phyloP scores from a whole-genome alignment of 1,140 invertebrate species.

The Neotoxoptera formosana region DNA sequence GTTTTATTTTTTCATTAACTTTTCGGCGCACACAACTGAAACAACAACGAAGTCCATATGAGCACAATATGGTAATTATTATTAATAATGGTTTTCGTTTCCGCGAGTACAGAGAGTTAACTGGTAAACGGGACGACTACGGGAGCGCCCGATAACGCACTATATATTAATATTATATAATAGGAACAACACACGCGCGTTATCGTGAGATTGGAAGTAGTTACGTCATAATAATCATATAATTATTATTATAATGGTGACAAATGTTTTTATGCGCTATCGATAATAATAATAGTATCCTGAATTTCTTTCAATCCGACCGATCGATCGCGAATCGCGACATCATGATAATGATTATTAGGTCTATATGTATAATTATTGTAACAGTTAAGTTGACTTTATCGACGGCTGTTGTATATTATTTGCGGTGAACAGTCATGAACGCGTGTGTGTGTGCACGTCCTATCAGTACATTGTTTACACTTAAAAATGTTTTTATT shows the following conservation, averaged over 20 bases:
- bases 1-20: neutral
- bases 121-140: no score
- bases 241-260: neutral
- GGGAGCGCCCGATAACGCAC: neutral
- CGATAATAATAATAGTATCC: neutral
- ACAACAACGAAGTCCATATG: neutral
- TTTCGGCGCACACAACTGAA: neutral
- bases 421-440: neutral
- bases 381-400: neutral
- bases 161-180: neutral
- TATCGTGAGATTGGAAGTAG: neutral
- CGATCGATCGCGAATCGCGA: neutral
- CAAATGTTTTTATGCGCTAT: neutral
- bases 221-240: constrained; percentile 6
- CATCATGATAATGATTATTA: neutral
- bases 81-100: neutral
- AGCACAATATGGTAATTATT: neutral
- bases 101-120: neutral
- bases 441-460: neutral
- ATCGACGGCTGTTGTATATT: neutral
- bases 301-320: neutral
- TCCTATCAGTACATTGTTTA: neutral
- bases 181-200: neutral
- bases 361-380: neutral
- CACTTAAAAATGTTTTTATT: neutral